Percentiles rank a stretch among this genome's conserved stretches.
These are phyloP conservation scores for Ips nitidus DNA, from an alignment of 1,140 invertebrate genomes.

Conservation along the genomic window DNA sequence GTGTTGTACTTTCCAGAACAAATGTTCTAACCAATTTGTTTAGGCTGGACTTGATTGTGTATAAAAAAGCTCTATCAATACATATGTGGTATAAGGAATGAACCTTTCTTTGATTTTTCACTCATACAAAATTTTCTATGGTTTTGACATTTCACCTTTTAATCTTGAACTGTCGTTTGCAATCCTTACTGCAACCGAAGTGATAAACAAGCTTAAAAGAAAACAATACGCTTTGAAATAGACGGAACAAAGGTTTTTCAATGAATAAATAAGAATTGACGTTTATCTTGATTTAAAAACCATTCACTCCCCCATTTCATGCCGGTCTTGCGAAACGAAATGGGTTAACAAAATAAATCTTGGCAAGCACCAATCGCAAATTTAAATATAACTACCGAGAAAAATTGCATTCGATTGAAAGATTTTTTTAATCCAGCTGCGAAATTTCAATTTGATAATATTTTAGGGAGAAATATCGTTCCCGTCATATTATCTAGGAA, in stretches of 20 bases:
- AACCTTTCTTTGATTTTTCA: too few species aligned
- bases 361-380: not conserved
- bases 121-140: too few species aligned
- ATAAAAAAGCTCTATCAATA: too few species aligned
- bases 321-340: not conserved
- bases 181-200: too few species aligned
- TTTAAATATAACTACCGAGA: not conserved
- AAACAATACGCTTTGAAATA: not conserved
- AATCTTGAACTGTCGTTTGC: too few species aligned
- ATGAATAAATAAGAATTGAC: constrained; percentile 3
- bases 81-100: too few species aligned
- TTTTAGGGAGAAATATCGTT: constrained; percentile 3
- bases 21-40: too few species aligned
- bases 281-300: constrained; percentile 7
- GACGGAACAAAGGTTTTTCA: not conserved
- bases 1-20: too few species aligned
- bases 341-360: not conserved
- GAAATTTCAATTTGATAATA: not conserved
- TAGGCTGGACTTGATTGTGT: too few species aligned
- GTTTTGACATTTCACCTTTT: too few species aligned
- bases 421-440: not conserved
- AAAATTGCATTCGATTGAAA: not conserved
- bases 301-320: not conserved
- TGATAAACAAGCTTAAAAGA: not conserved
- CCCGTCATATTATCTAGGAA: not conserved